Conservation (phyloP, 1,140 invertebrate genomes). For the Drosophila lini region DNA sequence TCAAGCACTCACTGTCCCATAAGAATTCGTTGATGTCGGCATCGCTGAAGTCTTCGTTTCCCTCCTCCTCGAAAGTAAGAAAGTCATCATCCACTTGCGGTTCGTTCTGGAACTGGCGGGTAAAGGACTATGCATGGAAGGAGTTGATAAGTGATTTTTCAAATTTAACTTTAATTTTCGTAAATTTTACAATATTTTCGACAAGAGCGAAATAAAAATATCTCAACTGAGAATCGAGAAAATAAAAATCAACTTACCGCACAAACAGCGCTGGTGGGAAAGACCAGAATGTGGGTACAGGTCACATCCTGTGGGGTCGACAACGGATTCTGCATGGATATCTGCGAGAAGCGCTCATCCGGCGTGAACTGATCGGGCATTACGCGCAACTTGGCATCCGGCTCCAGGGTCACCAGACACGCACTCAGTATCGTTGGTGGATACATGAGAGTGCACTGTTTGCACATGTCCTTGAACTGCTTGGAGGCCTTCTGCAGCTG, state of each 20-base stretch:
- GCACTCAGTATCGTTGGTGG: conserved; percentile 97
- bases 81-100: conserved; percentile 86
- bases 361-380: conserved; percentile 98
- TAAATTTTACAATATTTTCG: no score
- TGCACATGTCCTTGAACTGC: conserved; percentile 95
- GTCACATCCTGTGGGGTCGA: conserved; percentile 97
- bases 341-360: conserved; percentile 95
- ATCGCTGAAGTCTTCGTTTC: conserved; percentile 77
- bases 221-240: no score
- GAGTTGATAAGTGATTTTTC: no score
- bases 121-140: conserved; percentile 88
- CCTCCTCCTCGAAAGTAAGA: conserved; percentile 77
- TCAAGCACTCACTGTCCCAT: conserved; percentile 68
- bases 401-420: conserved; percentile 98
- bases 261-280: conserved; percentile 98
- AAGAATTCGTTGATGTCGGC: conserved; percentile 75
- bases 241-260: conserved; percentile 87
- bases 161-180: no score
- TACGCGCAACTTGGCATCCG: conserved; percentile 95
- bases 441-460: conserved; percentile 93
- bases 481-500: conserved; percentile 94
- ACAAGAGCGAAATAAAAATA: no score
- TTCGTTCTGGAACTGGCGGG: conserved; percentile 91
- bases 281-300: conserved; percentile 99
- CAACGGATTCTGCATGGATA: conserved; percentile 92